These are phyloP conservation scores for Bolborhynchus lineola DNA, from an alignment of 2,113 vertebrate genomes.

Conservation along the genomic window DNA sequence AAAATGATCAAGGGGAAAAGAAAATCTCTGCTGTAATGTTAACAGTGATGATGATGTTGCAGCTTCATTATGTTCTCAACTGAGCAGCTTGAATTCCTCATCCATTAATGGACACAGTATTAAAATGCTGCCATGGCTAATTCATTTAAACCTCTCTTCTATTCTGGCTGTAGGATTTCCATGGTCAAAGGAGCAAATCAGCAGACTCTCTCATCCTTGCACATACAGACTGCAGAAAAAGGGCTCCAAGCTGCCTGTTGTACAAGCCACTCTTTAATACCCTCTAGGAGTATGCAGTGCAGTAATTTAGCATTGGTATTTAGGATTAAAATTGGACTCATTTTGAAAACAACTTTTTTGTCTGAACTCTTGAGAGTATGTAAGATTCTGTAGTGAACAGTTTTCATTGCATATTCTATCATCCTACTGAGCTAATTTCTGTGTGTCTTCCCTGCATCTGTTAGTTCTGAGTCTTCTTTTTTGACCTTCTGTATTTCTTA, in stretches of 20 bases:
- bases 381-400: background rate
- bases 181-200: background rate
- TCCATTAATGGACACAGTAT: background rate
- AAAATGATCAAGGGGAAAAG: background rate
- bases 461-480: background rate
- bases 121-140: background rate
- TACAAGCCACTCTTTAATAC: background rate
- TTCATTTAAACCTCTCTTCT: background rate
- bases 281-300: background rate
- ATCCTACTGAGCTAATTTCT: background rate
- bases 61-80: background rate
- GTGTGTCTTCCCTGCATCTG: background rate
- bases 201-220: background rate
- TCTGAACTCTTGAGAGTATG: background rate
- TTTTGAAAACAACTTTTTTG: background rate
- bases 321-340: background rate
- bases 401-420: background rate
- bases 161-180: background rate
- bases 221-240: background rate
- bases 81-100: background rate
- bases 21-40: background rate
- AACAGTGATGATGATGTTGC: background rate
- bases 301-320: background rate
- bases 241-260: background rate
- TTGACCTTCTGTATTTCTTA: background rate